phyloP scores from a whole-genome alignment of 2,113 vertebrate species.

The Trichomycterus rosablanca region DNA sequence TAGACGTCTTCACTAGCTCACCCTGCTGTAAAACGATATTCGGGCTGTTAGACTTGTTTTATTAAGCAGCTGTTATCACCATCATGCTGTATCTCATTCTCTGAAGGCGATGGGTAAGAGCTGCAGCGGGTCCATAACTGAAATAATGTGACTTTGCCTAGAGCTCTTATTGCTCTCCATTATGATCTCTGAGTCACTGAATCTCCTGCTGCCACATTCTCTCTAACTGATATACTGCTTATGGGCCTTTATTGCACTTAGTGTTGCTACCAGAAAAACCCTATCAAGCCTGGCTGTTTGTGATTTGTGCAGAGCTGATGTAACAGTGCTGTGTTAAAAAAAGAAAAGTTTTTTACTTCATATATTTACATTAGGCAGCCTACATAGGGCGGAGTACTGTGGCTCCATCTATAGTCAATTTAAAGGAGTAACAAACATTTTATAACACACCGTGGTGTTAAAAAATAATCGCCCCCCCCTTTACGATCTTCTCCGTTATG shows the following conservation, averaged over 20 bases:
- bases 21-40: slow-evolving; percentile 36
- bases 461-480: no score
- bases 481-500: no score
- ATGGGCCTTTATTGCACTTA: slow-evolving; percentile 21
- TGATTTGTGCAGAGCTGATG: neutral
- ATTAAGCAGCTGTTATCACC: slow-evolving; percentile 22
- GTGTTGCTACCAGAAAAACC: slow-evolving; percentile 4
- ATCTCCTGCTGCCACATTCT: slow-evolving; percentile 6
- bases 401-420: neutral
- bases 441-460: no score
- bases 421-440: no score
- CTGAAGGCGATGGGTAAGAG: slow-evolving; percentile 13
- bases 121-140: slow-evolving; percentile 10
- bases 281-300: neutral
- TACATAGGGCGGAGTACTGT: neutral
- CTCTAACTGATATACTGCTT: slow-evolving; percentile 20
- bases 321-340: neutral
- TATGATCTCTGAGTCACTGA: slow-evolving; percentile 11
- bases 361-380: no score
- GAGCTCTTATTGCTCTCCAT: slow-evolving; percentile 27
- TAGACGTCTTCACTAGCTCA: slow-evolving; percentile 29
- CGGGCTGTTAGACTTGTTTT: slow-evolving; percentile 14
- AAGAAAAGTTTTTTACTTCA: no score
- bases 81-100: slow-evolving; percentile 14
- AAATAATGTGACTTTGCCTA: slow-evolving; percentile 18